Conservation (phyloP, 2,797 vertebrate species). For the Phoebastria nigripes region DNA sequence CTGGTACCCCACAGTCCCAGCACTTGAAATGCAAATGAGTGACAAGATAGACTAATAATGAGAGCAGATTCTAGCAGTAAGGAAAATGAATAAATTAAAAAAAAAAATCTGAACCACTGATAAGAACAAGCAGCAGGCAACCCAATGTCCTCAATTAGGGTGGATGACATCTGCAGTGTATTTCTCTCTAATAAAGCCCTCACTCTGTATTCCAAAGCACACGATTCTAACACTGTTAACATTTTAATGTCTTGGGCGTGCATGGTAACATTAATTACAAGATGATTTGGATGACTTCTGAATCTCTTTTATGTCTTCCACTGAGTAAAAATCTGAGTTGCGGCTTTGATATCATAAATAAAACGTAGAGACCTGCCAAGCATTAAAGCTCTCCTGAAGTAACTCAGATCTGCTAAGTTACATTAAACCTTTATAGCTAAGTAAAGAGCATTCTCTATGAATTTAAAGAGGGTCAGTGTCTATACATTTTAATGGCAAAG, state of each 20-base stretch:
- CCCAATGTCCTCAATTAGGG: conserved; percentile 99
- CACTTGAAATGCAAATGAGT: conserved; percentile 99
- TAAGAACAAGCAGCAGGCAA: conserved; percentile 97
- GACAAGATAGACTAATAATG: conserved; percentile 97
- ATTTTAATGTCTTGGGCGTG: conserved; percentile 99
- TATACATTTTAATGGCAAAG: conserved; percentile 60
- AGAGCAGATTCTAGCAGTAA: conserved; percentile 95
- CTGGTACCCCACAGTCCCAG: conserved; percentile 86
- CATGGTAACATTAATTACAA: conserved; percentile 98
- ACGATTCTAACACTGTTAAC: conserved; percentile 99
- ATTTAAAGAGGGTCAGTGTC: conserved; percentile 82
- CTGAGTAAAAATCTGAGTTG: conserved; percentile 93
- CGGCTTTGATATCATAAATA: conserved; percentile 95
- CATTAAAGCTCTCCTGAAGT: conserved; percentile 82
- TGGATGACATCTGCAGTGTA: conserved; percentile 96
- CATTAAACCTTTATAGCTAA: conserved; percentile 84
- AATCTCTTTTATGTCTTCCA: conserved; percentile 95
- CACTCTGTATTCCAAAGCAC: conserved; percentile 99
- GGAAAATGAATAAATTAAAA: conserved; percentile 97
- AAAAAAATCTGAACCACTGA: conserved; percentile 88
- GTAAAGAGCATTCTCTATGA: conserved; percentile 84
- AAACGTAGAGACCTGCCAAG: conserved; percentile 92
- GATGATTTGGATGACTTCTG: conserved; percentile 94
- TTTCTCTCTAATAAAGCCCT: conserved; percentile 98
- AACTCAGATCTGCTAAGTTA: conserved; percentile 84